Evolutionary conservation across 2,113 vertebrate genomes (phyloP).

Genomic region (Oxygymnocypris stewartii): DNA sequence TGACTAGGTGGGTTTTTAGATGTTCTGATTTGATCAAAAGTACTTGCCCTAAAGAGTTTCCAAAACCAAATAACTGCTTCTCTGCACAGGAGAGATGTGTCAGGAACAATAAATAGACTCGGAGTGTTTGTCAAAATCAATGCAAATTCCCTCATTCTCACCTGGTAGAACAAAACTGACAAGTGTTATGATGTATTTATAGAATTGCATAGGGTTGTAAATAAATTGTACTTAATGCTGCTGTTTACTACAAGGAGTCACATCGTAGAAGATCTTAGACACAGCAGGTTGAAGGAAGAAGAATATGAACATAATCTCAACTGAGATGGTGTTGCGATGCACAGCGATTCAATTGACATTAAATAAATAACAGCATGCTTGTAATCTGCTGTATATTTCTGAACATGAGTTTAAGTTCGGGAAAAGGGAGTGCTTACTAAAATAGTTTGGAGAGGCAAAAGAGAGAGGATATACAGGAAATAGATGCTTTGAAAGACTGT

Average conservation of each 20-base stretch:
- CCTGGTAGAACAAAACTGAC: neutral
- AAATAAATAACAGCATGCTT: neutral
- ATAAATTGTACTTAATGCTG: neutral
- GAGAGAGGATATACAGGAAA: neutral
- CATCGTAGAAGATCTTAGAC: neutral
- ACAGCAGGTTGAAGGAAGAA: neutral
- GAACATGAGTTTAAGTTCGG: neutral
- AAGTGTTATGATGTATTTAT: conserved; percentile 4
- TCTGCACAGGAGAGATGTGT: neutral
- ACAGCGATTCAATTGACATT: neutral
- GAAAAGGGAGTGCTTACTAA: neutral
- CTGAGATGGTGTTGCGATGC: neutral
- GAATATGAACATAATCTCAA: neutral
- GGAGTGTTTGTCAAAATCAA: conserved; percentile 7
- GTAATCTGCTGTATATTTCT: neutral
- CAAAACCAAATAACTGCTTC: neutral
- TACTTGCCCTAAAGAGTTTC: neutral
- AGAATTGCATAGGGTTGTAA: neutral
- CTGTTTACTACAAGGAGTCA: neutral
- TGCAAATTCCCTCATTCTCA: neutral
- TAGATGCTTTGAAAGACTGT: neutral
- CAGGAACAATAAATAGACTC: neutral
- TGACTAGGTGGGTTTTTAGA: neutral
- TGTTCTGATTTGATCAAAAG: neutral
- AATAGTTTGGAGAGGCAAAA: neutral